A percentile compares a stretch with the other conserved stretches of the same genome.
These are phyloP conservation scores for Chaetops frenatus DNA, from an alignment of 2,113 vertebrate species.

Conservation along the genomic window DNA sequence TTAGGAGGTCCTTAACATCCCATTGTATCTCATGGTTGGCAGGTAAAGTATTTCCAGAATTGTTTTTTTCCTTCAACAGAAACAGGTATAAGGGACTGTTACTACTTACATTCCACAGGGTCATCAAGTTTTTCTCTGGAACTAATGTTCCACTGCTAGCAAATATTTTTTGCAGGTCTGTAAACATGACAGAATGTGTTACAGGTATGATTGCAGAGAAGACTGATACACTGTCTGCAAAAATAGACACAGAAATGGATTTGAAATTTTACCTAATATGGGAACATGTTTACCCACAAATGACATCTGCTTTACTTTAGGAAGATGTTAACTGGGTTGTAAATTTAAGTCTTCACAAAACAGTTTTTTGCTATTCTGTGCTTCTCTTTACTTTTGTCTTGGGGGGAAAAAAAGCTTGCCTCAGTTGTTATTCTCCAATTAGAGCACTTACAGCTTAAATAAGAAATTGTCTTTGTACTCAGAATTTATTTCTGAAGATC, in stretches of 20 bases:
- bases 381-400: background rate
- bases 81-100: background rate
- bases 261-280: background rate
- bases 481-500: background rate
- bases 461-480: background rate
- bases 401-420: background rate
- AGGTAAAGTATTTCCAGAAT: background rate
- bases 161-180: background rate
- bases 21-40: background rate
- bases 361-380: background rate
- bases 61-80: background rate
- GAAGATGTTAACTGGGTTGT: background rate
- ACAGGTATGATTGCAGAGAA: background rate
- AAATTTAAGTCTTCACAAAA: background rate
- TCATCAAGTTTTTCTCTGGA: background rate
- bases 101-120: background rate
- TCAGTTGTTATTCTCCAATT: background rate
- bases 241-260: background rate
- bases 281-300: background rate
- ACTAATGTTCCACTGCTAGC: background rate
- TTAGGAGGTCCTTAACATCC: background rate
- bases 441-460: background rate
- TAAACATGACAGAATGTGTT: background rate
- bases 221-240: background rate
- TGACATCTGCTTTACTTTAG: background rate